Evolutionary conservation across 2,797 vertebrate species (phyloP), one percentile per base, ranked within the genome.

Genomic region (Anas bahamensis): DNA sequence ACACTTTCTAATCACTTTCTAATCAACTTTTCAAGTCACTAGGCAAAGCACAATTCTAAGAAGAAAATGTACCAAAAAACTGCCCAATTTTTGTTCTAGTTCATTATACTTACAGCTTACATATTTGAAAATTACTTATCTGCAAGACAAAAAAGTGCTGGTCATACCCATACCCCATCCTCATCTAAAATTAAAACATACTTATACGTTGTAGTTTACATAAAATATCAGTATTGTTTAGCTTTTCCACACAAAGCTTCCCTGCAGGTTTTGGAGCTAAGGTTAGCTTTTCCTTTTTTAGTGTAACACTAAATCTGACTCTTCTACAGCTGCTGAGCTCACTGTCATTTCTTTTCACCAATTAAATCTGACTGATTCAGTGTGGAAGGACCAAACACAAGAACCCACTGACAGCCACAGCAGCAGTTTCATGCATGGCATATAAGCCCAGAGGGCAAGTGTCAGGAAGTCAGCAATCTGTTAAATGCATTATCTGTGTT

Each of bases 341-440:
- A 13, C 65, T 94, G 86, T 86, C 84, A 57, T 88, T 94, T 90
- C 70, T 90, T 92, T 86, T 70, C 82, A 70, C 70, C 88, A 93
- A 90, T 92, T 96, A 96, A 95, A 81, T 78, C 55, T 87, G 72
- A 88, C 82, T 83, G 63, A 31, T 89, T 81, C 59, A 41, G 63
- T 78, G 48, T 83, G 21, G 73, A 86, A 81, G 55, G 79, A 74
- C 53, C 66, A 95, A 94, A 89, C 75, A 53, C 13, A 56, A 87
- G 93, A 94, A 78, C 35, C 33, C 39, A 66, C 76, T 86, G 86
- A 91, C 92, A 91, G 55, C 37, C 33, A 12, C 31, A 52, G 69
- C 1, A 83, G 76, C 68, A 87, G 76, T 95, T 94, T 92, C 73
- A 87, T 89, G 93, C 66, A 68, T 87, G 66, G 52, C 70, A n/a